Conservation (phyloP, 2,113 vertebrate genomes). For the Lonchura striata region DNA sequence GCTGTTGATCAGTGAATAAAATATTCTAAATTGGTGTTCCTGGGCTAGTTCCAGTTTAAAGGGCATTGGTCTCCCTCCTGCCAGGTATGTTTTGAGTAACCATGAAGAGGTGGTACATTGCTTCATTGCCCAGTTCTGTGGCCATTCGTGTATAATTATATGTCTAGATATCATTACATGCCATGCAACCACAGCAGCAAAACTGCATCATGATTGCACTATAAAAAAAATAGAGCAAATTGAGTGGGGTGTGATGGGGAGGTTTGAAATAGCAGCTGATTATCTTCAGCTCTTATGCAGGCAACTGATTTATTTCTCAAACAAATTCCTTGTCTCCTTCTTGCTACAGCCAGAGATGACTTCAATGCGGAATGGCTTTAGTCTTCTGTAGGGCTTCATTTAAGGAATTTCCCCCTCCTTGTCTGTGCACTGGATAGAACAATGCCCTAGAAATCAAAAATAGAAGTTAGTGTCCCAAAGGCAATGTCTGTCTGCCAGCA, state of each 20-base stretch:
- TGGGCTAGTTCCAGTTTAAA: neutral
- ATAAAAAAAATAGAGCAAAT: neutral
- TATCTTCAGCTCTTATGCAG: neutral
- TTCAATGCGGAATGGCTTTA: neutral
- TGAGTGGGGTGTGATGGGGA: neutral
- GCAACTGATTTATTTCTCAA: rapidly evolving
- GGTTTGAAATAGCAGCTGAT: neutral
- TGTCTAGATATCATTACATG: neutral
- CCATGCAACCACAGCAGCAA: neutral
- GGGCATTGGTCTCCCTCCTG: neutral
- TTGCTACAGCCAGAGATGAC: neutral
- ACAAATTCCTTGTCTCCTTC: neutral
- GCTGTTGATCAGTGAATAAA: neutral
- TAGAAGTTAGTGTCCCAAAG: conserved; percentile 42
- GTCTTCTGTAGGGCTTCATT: neutral
- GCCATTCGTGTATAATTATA: neutral
- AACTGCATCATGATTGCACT: neutral
- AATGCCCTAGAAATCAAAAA: conserved; percentile 58
- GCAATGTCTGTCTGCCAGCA: conserved; percentile 32
- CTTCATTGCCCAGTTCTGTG: neutral
- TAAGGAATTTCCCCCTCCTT: neutral
- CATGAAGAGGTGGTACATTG: neutral
- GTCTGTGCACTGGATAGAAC: neutral
- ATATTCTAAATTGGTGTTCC: neutral
- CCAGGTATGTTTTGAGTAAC: neutral